These are phyloP conservation scores for Leptopilina myrica DNA, from an alignment of 2,888 invertebrate species.

Conservation along the genomic window DNA sequence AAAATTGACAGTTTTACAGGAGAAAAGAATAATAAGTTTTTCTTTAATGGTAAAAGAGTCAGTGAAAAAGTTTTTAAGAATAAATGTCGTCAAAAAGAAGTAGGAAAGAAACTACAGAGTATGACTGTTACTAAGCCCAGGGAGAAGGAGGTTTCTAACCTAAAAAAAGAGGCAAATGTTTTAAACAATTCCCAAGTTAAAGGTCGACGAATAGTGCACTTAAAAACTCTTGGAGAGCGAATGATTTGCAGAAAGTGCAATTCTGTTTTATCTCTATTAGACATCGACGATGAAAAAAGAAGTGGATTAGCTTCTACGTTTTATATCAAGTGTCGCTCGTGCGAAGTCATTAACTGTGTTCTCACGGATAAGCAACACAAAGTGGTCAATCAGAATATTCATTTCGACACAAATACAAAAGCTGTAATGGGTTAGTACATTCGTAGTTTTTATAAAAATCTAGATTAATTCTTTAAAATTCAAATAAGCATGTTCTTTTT, in stretches of 20 bases:
- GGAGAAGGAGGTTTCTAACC: no score
- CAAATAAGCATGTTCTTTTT: neutral
- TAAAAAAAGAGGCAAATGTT: no score
- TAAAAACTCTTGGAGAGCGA: conserved; percentile 45
- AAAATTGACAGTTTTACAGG: no score
- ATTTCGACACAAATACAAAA: neutral
- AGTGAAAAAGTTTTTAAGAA: no score
- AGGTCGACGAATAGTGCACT: conserved; percentile 16
- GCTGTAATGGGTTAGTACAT: neutral
- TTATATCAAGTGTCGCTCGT: conserved; percentile 28
- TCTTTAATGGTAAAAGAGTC: no score
- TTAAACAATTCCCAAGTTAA: no score
- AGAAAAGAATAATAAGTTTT: no score
- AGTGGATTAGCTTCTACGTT: conserved; percentile 38
- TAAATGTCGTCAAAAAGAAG: no score
- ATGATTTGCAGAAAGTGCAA: conserved; percentile 44
- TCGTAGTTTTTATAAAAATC: neutral
- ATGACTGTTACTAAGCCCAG: no score
- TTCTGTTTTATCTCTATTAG: conserved; percentile 31
- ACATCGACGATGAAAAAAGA: conserved; percentile 27
- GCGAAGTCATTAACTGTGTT: conserved; percentile 18
- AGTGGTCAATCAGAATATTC: conserved; percentile 15
- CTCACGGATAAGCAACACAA: conserved; percentile 31
- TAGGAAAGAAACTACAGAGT: no score
- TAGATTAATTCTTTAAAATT: neutral